These are phyloP conservation scores for Isurus oxyrinchus DNA, from an alignment of 2,113 vertebrate genomes.

Conservation along the genomic window DNA sequence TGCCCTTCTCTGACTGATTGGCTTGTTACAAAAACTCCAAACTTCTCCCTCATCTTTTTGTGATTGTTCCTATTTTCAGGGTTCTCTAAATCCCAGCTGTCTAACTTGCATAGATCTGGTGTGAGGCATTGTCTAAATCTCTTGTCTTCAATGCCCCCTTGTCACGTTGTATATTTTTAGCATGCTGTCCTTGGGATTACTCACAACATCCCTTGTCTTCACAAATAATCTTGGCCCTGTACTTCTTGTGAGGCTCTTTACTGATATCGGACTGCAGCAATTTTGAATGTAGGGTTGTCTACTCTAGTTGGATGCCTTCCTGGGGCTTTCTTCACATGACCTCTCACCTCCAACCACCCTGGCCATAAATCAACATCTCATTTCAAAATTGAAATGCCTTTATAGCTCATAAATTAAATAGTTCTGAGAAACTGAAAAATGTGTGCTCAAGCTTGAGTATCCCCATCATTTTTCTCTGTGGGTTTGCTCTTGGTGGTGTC, in stretches of 20 bases:
- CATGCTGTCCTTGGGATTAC: background rate
- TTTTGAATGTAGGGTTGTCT: too few species aligned
- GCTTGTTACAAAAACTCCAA: background rate
- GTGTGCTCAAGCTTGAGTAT: background rate
- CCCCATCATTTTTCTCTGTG: background rate
- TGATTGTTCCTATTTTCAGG: background rate
- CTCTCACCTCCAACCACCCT: background rate
- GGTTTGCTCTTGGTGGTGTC: background rate
- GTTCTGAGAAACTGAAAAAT: background rate
- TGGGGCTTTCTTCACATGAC: background rate
- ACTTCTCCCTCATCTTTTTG: background rate
- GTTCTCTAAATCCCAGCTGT: background rate
- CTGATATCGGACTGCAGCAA: background rate
- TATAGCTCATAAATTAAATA: background rate
- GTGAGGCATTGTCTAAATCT: background rate
- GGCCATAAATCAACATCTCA: background rate
- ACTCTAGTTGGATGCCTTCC: background rate
- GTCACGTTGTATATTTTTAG: background rate
- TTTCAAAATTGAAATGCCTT: background rate
- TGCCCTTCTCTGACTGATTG: background rate
- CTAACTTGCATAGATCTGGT: constrained; percentile 6
- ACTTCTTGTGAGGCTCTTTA: too few species aligned
- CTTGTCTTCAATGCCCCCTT: background rate
- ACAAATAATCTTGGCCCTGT: background rate
- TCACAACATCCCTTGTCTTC: background rate